Evolutionary conservation across 2,113 vertebrate genomes (phyloP), one percentile per base, ranked within the genome.

Genomic region (Gavialis gangeticus): DNA sequence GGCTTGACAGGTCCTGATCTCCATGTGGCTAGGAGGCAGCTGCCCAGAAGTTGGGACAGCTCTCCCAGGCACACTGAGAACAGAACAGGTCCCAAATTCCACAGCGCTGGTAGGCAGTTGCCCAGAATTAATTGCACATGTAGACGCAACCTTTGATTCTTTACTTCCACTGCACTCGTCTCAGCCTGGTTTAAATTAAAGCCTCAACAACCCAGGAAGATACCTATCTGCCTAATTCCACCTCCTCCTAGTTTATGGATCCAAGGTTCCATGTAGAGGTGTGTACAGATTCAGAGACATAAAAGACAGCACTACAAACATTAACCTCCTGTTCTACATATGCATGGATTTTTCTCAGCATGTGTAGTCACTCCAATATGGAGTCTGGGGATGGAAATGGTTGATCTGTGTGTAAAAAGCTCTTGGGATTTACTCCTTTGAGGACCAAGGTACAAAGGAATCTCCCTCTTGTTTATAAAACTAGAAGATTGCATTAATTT

Each of bases 121-220:
- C 46, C 46, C 46, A 46, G 46, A 46, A 46, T 46, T 9, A 46
- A 46, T 46, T 46, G 46, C 46, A 46, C 46, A 46, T 46, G 46
- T 46, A 46, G 46, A 46, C 8, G 7, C 46, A 46, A 46, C 46
- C 46, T 46, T 83, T 92, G 75, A 82, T 79, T 88, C 27, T 94
- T 59, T 1, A 54, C 86, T 85, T 94, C 90, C 93, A 73, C 67
- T 83, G 76, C 24, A 60, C 30, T 87, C 75, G 67, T 56, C 54
- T 79, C 77, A 63, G 77, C 37, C 82, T 89, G 82, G 94, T 37
- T 37, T 90, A 91, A 85, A 94, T 82, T 86, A 84, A 95, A 96
- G 75, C 60, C 75, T 85, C 67, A 0, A 25, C 83, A 82, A 22
- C 76, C 87, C 90, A 83, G 75, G 75, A 27, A 62, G 24, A 87